Evolutionary conservation across 2,113 vertebrate species (phyloP).

Genomic region (Cochlearius cochlearius): DNA sequence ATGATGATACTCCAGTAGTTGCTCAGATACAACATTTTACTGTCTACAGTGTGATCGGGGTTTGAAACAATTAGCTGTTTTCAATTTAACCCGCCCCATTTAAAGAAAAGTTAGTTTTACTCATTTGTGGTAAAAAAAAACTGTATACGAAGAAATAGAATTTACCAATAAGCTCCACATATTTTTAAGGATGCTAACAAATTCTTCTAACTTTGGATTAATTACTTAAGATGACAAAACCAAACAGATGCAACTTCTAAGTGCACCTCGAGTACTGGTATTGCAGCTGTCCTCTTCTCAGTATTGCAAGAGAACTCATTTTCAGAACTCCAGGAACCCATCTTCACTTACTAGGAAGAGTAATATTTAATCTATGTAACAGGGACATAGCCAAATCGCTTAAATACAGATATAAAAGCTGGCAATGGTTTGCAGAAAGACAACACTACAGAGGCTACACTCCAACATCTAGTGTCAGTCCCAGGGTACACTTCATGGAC

Average conservation of each 20-base stretch:
- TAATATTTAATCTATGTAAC: not conserved
- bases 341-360: not conserved
- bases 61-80: not conserved
- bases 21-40: not conserved
- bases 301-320: not conserved
- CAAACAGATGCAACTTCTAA: not conserved
- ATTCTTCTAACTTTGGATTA: not conserved
- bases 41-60: not conserved
- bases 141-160: not conserved
- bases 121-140: not conserved
- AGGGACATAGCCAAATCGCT: not conserved
- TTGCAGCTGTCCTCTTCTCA: fast-evolving
- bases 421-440: not conserved
- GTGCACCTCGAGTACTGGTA: not conserved
- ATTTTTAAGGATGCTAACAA: fast-evolving
- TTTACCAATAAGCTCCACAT: not conserved
- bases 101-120: not conserved
- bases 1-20: not conserved
- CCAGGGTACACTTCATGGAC: not conserved
- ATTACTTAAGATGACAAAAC: not conserved
- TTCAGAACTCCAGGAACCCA: not conserved
- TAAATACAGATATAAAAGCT: not conserved
- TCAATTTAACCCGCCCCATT: not conserved
- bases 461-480: not conserved
- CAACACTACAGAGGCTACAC: not conserved